Conservation (phyloP, 2,888 invertebrate species). For the Coleophora deauratella region DNA sequence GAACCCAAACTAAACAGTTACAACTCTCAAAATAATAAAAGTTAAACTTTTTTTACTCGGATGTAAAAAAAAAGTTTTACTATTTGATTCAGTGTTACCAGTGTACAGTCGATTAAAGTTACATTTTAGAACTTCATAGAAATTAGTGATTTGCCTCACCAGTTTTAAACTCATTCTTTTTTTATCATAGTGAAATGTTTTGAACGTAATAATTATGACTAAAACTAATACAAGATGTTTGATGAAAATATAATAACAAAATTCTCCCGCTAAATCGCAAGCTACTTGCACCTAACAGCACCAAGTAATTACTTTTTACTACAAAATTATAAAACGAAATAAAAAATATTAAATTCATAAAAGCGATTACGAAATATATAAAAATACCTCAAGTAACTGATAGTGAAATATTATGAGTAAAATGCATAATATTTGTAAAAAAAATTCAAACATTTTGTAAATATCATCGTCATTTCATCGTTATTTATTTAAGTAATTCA, state of each 20-base stretch:
- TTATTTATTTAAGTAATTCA: constrained; percentile 32
- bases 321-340: constrained; percentile 10
- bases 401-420: constrained; percentile 15
- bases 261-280: constrained; percentile 16
- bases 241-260: constrained; percentile 30
- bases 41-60: too few relatives aligned
- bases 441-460: constrained; percentile 62
- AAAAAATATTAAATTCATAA: too few relatives aligned
- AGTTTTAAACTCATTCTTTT: constrained; percentile 42
- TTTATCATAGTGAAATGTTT: constrained; percentile 28
- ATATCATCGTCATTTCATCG: constrained; percentile 32
- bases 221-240: constrained; percentile 56
- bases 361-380: constrained; percentile 23
- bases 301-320: constrained; percentile 23
- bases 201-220: constrained; percentile 35
- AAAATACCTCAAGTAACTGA: constrained; percentile 25
- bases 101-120: constrained; percentile 47
- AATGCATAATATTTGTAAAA: constrained; percentile 27
- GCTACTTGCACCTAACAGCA: constrained; percentile 29
- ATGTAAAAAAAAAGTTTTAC: too few relatives aligned
- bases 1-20: constrained; percentile 17
- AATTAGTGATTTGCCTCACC: constrained; percentile 58
- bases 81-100: too few relatives aligned
- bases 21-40: too few relatives aligned
- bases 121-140: constrained; percentile 63